These are phyloP conservation scores for Proisotoma minuta DNA, from an alignment of 2,888 invertebrate species.

Conservation along the genomic window DNA sequence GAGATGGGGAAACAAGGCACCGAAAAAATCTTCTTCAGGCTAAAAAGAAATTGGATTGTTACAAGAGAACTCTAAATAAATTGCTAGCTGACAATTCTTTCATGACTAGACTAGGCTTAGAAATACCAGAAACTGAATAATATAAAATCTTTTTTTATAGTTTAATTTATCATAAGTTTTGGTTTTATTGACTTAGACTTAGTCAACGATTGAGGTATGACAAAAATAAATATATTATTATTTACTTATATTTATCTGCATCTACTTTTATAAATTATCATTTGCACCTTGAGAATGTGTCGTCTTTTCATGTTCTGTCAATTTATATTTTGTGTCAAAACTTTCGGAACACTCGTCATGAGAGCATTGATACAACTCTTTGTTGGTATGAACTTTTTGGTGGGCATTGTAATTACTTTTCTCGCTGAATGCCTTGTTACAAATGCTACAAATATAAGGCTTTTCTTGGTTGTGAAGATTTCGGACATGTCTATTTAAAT, in stretches of 20 bases:
- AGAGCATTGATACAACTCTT: not conserved
- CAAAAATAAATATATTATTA: not conserved
- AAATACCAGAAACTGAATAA: not conserved
- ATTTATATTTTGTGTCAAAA: not conserved
- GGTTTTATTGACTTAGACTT: no score
- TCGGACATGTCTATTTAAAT: slow-evolving; percentile 64
- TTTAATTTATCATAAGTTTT: no score
- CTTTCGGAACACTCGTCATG: not conserved
- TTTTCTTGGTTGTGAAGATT: slow-evolving; percentile 52
- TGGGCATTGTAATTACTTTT: not conserved
- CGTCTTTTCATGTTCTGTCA: not conserved
- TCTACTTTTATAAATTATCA: not conserved
- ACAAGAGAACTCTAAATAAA: slow-evolving; percentile 30
- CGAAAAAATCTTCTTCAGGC: slow-evolving; percentile 37
- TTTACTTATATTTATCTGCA: not conserved
- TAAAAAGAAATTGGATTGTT: slow-evolving; percentile 38
- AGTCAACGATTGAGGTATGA: no score
- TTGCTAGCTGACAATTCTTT: slow-evolving; percentile 24
- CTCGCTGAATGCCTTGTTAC: not conserved
- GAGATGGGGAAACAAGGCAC: slow-evolving; percentile 16
- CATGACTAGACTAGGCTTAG: not conserved
- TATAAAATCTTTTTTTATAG: no score
- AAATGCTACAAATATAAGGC: not conserved
- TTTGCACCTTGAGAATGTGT: not conserved
- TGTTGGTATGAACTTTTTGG: not conserved